These are phyloP conservation scores for Scolopax mira DNA, from an alignment of 2,113 vertebrate genomes.

Conservation along the genomic window DNA sequence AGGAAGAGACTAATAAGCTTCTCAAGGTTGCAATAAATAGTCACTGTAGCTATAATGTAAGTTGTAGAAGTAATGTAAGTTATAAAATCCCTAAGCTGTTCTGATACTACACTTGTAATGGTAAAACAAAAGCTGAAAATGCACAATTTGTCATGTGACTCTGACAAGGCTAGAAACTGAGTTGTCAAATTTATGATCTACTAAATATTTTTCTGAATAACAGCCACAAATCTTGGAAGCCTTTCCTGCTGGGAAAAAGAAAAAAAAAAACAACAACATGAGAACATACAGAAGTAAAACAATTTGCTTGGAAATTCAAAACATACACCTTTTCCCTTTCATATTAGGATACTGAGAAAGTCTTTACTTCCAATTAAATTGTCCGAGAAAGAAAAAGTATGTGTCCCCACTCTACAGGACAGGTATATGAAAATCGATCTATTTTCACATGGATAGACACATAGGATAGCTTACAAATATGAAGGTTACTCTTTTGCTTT, in stretches of 20 bases:
- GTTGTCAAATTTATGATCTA: background rate
- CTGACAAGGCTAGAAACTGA: background rate
- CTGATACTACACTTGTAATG: background rate
- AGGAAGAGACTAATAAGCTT: background rate
- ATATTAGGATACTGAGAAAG: background rate
- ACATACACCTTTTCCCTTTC: background rate
- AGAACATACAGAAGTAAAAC: background rate
- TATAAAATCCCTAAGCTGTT: background rate
- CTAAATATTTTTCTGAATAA: background rate
- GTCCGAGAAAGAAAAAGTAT: background rate
- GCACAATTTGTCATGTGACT: background rate
- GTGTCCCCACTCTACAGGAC: background rate
- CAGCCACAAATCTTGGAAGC: background rate
- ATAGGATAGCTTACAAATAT: background rate
- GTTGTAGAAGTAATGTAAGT: background rate
- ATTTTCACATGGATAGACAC: background rate
- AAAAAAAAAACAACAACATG: too few relatives aligned
- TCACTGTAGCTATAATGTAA: background rate
- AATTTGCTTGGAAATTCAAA: background rate
- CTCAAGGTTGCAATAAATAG: background rate
- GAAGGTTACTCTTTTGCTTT: background rate
- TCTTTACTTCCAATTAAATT: background rate
- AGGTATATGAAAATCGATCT: background rate
- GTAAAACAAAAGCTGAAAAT: background rate
- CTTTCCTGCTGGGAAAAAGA: background rate